Evolutionary conservation across 2,888 invertebrate species (phyloP), one percentile per base, ranked within the genome.

Genomic region (Deilephila porcellus): DNA sequence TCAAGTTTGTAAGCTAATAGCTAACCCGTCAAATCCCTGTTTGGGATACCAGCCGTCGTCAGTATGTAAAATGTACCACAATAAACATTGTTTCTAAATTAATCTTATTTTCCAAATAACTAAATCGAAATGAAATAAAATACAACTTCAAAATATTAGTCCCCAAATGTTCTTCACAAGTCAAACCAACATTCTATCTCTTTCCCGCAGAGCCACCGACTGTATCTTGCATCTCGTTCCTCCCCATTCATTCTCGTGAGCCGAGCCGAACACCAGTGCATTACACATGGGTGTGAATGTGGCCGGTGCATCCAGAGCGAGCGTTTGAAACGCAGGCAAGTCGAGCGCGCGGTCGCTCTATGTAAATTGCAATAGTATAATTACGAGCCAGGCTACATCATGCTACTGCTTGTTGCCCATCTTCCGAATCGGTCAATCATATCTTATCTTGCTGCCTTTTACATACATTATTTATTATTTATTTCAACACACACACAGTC

Each of bases 321-420:
- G 62, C 62, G 79, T 81, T 80, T 78, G 78, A 79, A 71, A 37
- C 60, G 34, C 70, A 60, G 73, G 75, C 70, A 74, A 77, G 74
- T 76, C 70, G 73, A 56, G 76, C 74, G 73, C 77, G 74, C 82
- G 80, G 81, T 80, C 76, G 80, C 81, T 78, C 82, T 83, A 85
- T 84, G 84, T 82, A 84, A 85, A 85, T 86, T 82, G 85, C 83
- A 78, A 79, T 81, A 82, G 82, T 81, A 81, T 85, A 86, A 86
- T 86, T 85, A 85, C 81, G 60, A 70, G 32, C 32, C 20, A 25
- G 25, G 45, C 17, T 52, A 52, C 45, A 52, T 63, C 63, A 7
- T 25, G 45, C 71, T 73, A 45, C 75, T 73, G 67, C 52, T 67
- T 72, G 64, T 72, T 76, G 80, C 67, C 64, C 45, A 19, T 67